Evolutionary conservation across 1,140 invertebrate genomes (phyloP).

Genomic region (Acyrthosiphon pisum): DNA sequence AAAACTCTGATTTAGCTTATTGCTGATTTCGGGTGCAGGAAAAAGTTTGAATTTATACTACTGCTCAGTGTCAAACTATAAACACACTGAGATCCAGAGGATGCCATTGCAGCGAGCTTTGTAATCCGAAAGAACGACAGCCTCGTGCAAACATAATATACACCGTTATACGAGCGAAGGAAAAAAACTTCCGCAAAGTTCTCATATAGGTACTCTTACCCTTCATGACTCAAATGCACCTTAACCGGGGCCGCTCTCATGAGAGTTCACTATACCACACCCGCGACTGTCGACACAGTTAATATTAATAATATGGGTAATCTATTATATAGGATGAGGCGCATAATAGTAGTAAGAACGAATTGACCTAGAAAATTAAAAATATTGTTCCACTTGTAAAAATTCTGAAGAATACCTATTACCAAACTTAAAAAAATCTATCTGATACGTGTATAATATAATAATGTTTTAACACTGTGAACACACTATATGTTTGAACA

Average conservation of each 20-base stretch:
- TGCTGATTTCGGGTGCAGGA: background rate
- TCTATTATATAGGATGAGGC: background rate
- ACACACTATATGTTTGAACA: background rate
- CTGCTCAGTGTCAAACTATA: background rate
- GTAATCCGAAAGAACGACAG: conserved; percentile 21
- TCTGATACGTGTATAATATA: background rate
- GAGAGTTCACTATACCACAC: background rate
- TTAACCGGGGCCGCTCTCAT: background rate
- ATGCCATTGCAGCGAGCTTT: background rate
- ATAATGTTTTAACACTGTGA: background rate
- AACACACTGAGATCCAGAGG: background rate
- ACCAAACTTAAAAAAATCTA: background rate
- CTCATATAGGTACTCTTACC: background rate
- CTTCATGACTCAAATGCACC: background rate
- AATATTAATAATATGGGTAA: background rate
- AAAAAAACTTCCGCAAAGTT: background rate
- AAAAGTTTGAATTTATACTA: background rate
- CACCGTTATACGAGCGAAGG: background rate
- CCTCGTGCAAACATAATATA: background rate
- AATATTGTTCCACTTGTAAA: background rate
- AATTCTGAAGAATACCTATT: background rate
- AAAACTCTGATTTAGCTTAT: background rate
- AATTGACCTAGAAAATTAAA: background rate
- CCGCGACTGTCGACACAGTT: background rate
- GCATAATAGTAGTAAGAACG: background rate